Evolutionary conservation across 2,113 vertebrate genomes (phyloP), one percentile per base, ranked within the genome.

Genomic region (Heterocephalus glaber): DNA sequence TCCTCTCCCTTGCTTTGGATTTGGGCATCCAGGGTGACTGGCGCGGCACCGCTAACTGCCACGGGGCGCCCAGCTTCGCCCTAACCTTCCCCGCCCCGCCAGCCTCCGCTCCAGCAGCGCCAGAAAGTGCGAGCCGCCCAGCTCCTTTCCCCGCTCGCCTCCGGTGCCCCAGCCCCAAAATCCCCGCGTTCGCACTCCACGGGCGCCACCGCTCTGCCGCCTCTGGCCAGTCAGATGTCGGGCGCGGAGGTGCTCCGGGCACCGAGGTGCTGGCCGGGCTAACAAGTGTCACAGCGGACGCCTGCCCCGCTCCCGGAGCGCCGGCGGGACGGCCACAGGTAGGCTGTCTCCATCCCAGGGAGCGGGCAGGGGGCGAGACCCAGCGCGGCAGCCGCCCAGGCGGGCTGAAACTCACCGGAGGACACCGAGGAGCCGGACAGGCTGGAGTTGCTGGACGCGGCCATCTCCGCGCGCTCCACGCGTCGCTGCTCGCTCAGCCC

Each of bases 391-490:
- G 66, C 66, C 54, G 61, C 90, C 63, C 89, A 76, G 54, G 12
- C 44, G 35, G 83, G 86, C 91, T 82, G 33, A 11, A 98, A 99
- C 99, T 99, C 98, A 99, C 99, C 99, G 38, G 99, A 99, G 98
- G 99, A 99, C 95, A 99, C 97, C 5, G 99, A 99, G 81, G 99
- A 99, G 98, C 99, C 99, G 86, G 99, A 99, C 98, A 99, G 98
- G 98, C 99, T 99, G 94, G 99, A 99, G 99, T 99, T 99, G 95
- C 99, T 99, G 97, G 99, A 99, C 96, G 99, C 99, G 98, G 99
- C 99, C 99, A 99, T 99, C 97, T 97, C 99, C 82, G 97, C 91
- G 95, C 95, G 92, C 94, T 92, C 77, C 85, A 89, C 63, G 82
- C 89, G 96, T 70, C 63, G 56, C 94, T 81, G 97, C 96, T 95